phyloP scores from a whole-genome alignment of 2,113 vertebrate species.

The Lampris incognitus region DNA sequence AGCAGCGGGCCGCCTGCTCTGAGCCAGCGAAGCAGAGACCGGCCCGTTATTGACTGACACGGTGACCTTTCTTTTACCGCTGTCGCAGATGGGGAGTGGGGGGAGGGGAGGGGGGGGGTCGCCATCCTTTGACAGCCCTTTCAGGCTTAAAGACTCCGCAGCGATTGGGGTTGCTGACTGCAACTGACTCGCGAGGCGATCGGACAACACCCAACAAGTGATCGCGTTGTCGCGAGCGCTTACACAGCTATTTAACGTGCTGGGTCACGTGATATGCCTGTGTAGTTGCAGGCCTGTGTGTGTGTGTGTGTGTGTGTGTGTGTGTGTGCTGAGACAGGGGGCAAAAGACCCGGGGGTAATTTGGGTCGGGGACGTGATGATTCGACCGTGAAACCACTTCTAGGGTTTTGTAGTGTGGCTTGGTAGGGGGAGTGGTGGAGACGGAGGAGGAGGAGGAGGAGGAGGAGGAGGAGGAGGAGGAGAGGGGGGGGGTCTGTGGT shows the following conservation, averaged over 20 bases:
- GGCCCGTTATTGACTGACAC: slow-evolving; percentile 69
- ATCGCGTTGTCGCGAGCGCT: too few relatives aligned
- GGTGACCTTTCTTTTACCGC: slow-evolving; percentile 68
- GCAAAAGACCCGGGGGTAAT: neutral
- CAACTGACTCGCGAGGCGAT: slow-evolving; percentile 41
- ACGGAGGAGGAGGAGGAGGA: slow-evolving; percentile 15
- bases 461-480: slow-evolving; percentile 18
- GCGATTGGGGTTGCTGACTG: neutral
- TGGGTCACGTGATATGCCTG: neutral
- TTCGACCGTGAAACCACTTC: slow-evolving; percentile 39
- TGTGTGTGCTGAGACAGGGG: neutral
- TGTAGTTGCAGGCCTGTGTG: neutral
- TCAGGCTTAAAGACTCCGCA: neutral
- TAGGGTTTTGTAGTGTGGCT: slow-evolving; percentile 16
- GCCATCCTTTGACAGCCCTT: slow-evolving; percentile 23
- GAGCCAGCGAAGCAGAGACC: slow-evolving; percentile 48
- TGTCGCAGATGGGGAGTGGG: slow-evolving; percentile 4
- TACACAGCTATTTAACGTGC: neutral
- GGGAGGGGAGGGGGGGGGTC: slow-evolving; percentile 49
- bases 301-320: slow-evolving; percentile 2
- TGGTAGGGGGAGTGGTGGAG: neutral
- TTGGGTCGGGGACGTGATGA: slow-evolving; percentile 12
- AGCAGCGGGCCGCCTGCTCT: slow-evolving; percentile 52
- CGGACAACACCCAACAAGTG: neutral
- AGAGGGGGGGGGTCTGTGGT: slow-evolving; percentile 59